These are phyloP conservation scores for Nasonia giraulti DNA, from an alignment of 1,140 invertebrate species.

Conservation along the genomic window DNA sequence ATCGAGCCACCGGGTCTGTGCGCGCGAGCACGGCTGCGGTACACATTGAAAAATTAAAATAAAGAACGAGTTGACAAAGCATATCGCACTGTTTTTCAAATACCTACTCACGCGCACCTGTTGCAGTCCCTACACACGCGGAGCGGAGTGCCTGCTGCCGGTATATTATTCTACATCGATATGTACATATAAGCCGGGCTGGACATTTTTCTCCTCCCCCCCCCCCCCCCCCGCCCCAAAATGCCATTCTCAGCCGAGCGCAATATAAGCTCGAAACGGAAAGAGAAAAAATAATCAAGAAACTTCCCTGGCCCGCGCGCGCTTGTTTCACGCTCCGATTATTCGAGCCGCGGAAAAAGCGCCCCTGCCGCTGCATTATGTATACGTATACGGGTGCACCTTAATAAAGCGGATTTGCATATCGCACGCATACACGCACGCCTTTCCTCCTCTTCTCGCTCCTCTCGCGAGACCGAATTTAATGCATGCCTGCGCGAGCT, in stretches of 20 bases:
- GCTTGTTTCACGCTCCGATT: conserved; percentile 37
- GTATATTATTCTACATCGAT: not conserved
- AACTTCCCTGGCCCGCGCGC: conserved; percentile 2
- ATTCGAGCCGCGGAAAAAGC: conserved; percentile 34
- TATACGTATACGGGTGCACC: not conserved
- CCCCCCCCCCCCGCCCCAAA: not conserved
- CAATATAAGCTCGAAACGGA: not conserved
- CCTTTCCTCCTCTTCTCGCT: not conserved
- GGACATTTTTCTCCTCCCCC: not conserved
- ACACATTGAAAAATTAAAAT: not conserved
- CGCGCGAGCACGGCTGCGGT: no score
- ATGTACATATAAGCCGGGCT: not conserved
- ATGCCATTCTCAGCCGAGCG: not conserved
- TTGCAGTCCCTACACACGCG: not conserved
- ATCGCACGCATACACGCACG: conserved; percentile 22
- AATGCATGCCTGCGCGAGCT: not conserved
- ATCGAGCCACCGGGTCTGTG: no score
- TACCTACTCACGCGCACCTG: not conserved
- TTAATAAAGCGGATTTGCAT: conserved; percentile 43
- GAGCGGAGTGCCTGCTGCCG: no score
- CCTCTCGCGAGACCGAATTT: not conserved
- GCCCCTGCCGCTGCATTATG: not conserved
- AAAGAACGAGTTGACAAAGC: not conserved
- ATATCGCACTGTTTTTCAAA: not conserved
- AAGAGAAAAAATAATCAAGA: conserved; percentile 42